A percentile compares a stretch with the other conserved stretches of the same genome.
These are phyloP conservation scores for Eumeta japonica DNA, from an alignment of 1,140 invertebrate genomes.

Conservation along the genomic window DNA sequence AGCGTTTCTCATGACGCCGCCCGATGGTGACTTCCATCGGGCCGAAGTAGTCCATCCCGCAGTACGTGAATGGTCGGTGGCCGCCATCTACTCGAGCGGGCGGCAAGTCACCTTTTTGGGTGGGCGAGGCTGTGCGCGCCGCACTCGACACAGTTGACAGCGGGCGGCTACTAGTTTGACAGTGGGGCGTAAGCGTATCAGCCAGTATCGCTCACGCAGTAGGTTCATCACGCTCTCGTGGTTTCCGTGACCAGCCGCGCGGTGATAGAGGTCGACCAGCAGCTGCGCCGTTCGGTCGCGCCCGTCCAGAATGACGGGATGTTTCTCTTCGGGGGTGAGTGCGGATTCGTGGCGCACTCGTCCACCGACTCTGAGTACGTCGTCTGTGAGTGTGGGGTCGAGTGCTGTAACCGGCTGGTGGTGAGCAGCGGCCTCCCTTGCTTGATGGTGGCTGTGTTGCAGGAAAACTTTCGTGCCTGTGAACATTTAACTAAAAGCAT, in stretches of 20 bases:
- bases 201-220: constrained; percentile 1
- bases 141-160: constrained; percentile 1
- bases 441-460: not conserved
- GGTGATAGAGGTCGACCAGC: constrained; percentile 1
- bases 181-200: constrained; percentile 1
- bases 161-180: not conserved
- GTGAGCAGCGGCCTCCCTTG: not conserved
- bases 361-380: not conserved
- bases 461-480: not conserved
- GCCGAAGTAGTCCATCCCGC: too few relatives aligned
- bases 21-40: too few relatives aligned
- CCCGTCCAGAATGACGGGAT: constrained; percentile 2
- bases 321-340: constrained; percentile 1
- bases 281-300: not conserved
- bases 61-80: constrained; percentile 2
- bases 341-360: not conserved
- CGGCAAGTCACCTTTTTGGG: constrained; percentile 5
- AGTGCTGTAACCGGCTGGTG: constrained; percentile 1
- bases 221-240: constrained; percentile 2
- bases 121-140: not conserved
- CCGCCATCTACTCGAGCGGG: not conserved
- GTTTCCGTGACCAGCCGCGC: constrained; percentile 1
- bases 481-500: not conserved
- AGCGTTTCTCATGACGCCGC: too few relatives aligned
- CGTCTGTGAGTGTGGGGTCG: not conserved